Evolutionary conservation across 2,113 vertebrate species (phyloP), one percentile per base, ranked within the genome.

Genomic region (Rafetus swinhoei): DNA sequence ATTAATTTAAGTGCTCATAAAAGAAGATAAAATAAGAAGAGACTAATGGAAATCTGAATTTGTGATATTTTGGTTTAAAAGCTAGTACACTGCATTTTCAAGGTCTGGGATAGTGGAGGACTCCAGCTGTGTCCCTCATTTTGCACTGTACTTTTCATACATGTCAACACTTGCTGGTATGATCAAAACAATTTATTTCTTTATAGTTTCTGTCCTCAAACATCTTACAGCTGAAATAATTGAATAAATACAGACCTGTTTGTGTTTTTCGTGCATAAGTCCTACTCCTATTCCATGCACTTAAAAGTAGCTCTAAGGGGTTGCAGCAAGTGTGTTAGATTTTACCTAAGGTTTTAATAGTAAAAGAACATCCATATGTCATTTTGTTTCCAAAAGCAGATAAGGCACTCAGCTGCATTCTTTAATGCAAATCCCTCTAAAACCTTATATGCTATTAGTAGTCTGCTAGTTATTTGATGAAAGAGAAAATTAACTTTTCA

Each of bases 401-500:
- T 97, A 97, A 97, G 90, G 90, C 93, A 95, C 87, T 97, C 90
- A 85, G 91, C 95, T 96, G 93, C 85, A 96, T 95, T 97, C 96
- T 95, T 97, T 97, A 97, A 97, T 96, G 92, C 94, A 97, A 97
- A 96, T 96, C 95, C 93, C 84, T 97, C 93, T 97, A 96, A 98
- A 95, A 96, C 95, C 95, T 95, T 95, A 97, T 97, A 95, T 94
- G 94, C 89, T 95, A 95, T 96, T 97, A 97, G 94, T 93, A 97
- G 94, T 95, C 90, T 94, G 94, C 88, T 95, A 93, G 95, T 96
- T 97, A 96, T 94, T 96, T 96, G 96, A 97, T 97, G 97, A 97
- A 97, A 97, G 95, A 97, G 94, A 97, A 97, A 96, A 97, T 97
- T 97, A 97, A 96, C 94, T 97, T 97, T 96, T 97, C 94, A 96